Conservation (phyloP, 2,797 vertebrate genomes). For the Sebastes melanostomus region DNA sequence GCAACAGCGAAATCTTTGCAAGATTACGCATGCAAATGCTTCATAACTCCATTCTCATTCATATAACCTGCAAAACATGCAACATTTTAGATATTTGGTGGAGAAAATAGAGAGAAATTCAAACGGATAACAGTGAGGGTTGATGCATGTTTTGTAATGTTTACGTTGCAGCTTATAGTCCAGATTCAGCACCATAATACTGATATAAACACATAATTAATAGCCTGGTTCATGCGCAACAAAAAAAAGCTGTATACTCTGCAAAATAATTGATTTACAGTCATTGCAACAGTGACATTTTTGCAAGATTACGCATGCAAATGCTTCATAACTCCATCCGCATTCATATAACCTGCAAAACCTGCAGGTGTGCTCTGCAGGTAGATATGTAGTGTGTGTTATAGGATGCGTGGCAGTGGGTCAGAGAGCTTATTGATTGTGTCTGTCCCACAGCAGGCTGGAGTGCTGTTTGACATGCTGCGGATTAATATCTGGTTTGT, state of each 20-base stretch:
- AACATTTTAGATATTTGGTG: background rate
- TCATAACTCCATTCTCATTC: too few relatives aligned
- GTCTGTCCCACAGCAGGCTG: constrained; percentile 3
- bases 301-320: background rate
- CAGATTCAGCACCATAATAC: background rate
- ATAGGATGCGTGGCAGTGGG: constrained; percentile 57
- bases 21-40: background rate
- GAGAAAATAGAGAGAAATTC: background rate
- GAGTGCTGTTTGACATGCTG: background rate
- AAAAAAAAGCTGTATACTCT: constrained; percentile 11
- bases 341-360: too few relatives aligned
- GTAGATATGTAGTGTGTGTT: constrained; percentile 21
- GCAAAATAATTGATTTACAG: constrained; percentile 22
- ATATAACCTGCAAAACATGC: background rate
- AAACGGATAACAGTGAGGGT: too few relatives aligned
- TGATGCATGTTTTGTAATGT: constrained; percentile 47
- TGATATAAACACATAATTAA: background rate
- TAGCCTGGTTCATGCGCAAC: background rate
- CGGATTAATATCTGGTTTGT: background rate
- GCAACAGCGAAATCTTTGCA: background rate
- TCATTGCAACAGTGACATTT: background rate
- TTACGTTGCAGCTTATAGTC: constrained; percentile 1
- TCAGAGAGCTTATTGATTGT: constrained; percentile 53
- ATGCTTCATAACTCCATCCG: background rate
- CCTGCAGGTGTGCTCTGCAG: background rate